Evolutionary conservation across 2,113 vertebrate genomes (phyloP), one percentile per base, ranked within the genome.

Genomic region (Eurystomus gularis): DNA sequence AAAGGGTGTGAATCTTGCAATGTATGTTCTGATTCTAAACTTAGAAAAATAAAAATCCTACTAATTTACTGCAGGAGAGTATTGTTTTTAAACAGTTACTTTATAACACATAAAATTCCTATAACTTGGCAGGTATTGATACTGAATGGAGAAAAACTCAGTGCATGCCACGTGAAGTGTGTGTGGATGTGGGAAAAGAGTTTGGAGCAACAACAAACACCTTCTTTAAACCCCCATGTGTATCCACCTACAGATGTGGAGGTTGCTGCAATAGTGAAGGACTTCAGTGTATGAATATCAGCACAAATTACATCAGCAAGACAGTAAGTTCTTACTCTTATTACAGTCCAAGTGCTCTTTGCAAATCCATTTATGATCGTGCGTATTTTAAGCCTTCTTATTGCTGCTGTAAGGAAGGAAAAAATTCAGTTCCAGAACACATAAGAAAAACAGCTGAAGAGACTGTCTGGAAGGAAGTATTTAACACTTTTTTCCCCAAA

Each of bases 221-320:
- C 98, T 99, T 99, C 99, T 99, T 99, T 98, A 99, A 99, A 99
- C 99, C 99, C 88, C 99, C 99, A 96, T 99, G 99, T 98, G 99
- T 99, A 98, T 99, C 99, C 98, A 98, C 99, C 98, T 99, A 99
- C 99, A 99, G 99, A 99, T 99, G 99, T 99, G 99, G 99, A 97
- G 99, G 99, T 93, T 99, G 99, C 98, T 99, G 99, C 97, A 99
- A 99, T 98, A 99, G 99, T 26, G 99, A 99, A 98, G 99, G 99
- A 94, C 98, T 98, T 93, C 99, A 99, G 93, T 99, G 99, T 96
- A 98, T 98, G 98, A 99, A 99, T 98, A 98, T 98, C 98, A 99
- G 99, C 98, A 99, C 99, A 89, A 98, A 98, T 91, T 99, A 99
- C 98, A 97, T 99, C 98, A 99, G 99, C 98, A 99, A 99, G 97